phyloP scores from a whole-genome alignment of 2,113 vertebrate species.

The Pseudolaguvia tuberculata region DNA sequence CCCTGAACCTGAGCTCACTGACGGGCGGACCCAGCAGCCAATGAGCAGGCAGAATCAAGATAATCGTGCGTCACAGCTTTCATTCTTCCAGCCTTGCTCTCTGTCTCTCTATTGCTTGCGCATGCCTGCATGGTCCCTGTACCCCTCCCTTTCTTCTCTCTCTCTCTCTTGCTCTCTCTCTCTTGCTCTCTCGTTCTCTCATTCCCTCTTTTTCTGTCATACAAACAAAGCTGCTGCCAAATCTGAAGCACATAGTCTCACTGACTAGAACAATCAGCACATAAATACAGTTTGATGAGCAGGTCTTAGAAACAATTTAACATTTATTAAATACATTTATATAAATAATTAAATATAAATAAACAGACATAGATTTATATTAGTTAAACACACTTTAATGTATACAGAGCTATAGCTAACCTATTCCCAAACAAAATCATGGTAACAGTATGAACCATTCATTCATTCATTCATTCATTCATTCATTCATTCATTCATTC shows the following conservation, averaged over 20 bases:
- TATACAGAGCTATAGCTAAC: neutral
- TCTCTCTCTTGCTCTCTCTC: slow-evolving; percentile 44
- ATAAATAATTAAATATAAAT: neutral
- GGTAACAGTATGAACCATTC: neutral
- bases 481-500: too few relatives aligned
- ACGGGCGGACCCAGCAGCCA: slow-evolving; percentile 61
- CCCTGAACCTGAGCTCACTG: slow-evolving; percentile 61
- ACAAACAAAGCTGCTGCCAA: slow-evolving; percentile 62
- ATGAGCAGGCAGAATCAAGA: slow-evolving; percentile 54
- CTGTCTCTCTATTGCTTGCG: slow-evolving; percentile 26
- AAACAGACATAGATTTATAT: slow-evolving; percentile 41
- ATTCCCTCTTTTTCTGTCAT: slow-evolving; percentile 47
- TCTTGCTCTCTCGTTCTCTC: slow-evolving; percentile 49
- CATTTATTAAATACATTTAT: neutral
- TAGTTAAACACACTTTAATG: neutral
- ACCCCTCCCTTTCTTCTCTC: slow-evolving; percentile 50
- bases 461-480: too few relatives aligned
- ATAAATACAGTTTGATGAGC: slow-evolving; percentile 21
- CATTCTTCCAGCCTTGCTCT: slow-evolving; percentile 47
- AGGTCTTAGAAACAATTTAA: slow-evolving; percentile 17
- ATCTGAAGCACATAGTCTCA: slow-evolving; percentile 56
- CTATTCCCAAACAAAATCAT: neutral
- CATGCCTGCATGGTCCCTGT: slow-evolving; percentile 35
- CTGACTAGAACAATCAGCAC: slow-evolving; percentile 45
- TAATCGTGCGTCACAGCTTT: slow-evolving; percentile 64